Evolutionary conservation across 30 jellyfish, hydroid and myxozoan species (phyloP).

Genomic region (Calvadosia cruxmelitensis): DNA sequence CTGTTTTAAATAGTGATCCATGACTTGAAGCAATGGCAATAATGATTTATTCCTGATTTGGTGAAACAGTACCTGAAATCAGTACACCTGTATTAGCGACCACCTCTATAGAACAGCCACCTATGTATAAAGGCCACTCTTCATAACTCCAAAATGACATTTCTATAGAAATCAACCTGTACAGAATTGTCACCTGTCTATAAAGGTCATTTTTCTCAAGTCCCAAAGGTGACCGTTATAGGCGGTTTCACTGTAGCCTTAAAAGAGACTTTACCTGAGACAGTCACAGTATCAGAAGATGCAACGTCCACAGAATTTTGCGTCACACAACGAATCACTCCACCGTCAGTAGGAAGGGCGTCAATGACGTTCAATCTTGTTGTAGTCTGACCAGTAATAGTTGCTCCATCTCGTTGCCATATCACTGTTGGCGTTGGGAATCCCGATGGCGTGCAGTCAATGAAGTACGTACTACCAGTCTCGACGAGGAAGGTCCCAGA

Average conservation of each 20-base stretch:
- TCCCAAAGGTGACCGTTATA: background rate
- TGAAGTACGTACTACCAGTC: background rate
- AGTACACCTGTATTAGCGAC: background rate
- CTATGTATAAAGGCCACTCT: background rate
- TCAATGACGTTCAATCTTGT: background rate
- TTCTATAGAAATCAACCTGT: background rate
- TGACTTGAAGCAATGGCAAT: no score
- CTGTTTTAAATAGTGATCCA: no score
- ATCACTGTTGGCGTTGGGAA: background rate
- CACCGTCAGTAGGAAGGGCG: background rate
- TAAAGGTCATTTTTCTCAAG: background rate
- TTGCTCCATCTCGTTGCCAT: background rate
- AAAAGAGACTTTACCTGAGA: background rate
- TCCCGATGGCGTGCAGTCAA: background rate
- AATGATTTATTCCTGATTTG: no score
- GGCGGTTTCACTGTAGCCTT: background rate
- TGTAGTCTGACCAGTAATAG: background rate
- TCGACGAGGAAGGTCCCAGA: background rate
- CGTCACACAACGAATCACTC: background rate
- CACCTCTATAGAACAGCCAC: background rate
- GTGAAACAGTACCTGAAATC: no score
- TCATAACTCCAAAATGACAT: background rate
- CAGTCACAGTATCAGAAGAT: background rate
- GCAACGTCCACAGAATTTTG: background rate
- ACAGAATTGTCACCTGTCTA: background rate